Evolutionary conservation across 2,113 vertebrate genomes (phyloP).

Genomic region (Aepyceros melampus): DNA sequence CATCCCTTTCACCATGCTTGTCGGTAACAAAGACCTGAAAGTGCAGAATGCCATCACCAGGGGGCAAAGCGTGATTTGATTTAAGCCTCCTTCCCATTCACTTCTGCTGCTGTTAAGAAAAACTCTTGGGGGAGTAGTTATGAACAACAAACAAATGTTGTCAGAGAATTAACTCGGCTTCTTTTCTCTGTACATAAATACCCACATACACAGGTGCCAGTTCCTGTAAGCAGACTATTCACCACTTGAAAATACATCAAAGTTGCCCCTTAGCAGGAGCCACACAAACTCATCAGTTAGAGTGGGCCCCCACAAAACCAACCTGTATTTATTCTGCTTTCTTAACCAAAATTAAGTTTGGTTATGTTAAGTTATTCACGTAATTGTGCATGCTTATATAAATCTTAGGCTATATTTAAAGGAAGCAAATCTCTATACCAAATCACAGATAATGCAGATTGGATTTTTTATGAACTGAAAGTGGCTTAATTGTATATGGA

Average conservation of each 20-base stretch:
- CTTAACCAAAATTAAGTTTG: conserved; percentile 1
- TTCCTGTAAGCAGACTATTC: conserved; percentile 59
- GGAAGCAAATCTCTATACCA: conserved; percentile 16
- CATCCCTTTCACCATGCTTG: neutral
- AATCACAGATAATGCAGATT: conserved; percentile 24
- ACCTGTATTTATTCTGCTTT: neutral
- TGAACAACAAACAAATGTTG: conserved; percentile 55
- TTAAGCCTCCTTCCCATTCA: conserved; percentile 36
- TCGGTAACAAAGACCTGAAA: neutral
- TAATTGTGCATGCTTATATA: conserved; percentile 50
- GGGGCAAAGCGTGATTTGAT: conserved; percentile 24
- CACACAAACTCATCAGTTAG: conserved; percentile 4
- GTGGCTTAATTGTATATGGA: neutral
- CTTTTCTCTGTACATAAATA: neutral
- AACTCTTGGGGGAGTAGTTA: conserved; percentile 32
- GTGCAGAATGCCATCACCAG: neutral
- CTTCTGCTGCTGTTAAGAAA: neutral
- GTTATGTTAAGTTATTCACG: conserved; percentile 16
- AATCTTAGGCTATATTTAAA: conserved; percentile 38
- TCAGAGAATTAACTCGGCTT: conserved; percentile 61
- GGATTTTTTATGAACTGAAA: neutral
- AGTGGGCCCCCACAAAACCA: conserved; percentile 32
- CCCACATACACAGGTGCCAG: neutral
- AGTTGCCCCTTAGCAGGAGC: conserved; percentile 61
- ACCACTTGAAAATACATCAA: conserved; percentile 73